phyloP scores from a whole-genome alignment of 2,797 vertebrate species.

The Tokudaia tokunoshimensis region DNA sequence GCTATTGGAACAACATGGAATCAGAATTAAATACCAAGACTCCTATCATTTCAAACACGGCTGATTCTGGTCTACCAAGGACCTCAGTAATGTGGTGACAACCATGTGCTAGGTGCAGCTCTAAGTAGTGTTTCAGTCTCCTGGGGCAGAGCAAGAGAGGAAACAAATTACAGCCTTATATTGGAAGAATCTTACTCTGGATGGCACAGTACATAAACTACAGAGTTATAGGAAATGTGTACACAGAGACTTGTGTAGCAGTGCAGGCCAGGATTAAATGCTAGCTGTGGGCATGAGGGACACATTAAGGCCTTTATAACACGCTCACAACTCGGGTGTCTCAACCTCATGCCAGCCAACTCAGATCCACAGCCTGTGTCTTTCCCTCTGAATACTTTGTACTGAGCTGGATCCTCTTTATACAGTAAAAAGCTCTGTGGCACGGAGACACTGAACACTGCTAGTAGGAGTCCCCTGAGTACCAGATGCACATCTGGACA shows the following conservation, averaged over 20 bases:
- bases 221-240: not conserved
- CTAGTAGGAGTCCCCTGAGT: not conserved
- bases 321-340: not conserved
- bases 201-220: not conserved
- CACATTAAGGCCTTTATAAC: not conserved
- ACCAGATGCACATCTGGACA: not conserved
- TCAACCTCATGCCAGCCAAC: not conserved
- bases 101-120: not conserved
- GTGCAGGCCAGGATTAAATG: not conserved
- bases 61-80: not conserved
- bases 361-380: not conserved
- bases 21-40: not conserved
- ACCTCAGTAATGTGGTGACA: not conserved
- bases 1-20: not conserved
- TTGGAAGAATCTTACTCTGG: not conserved
- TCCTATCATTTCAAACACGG: not conserved
- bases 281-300: not conserved
- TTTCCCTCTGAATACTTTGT: not conserved
- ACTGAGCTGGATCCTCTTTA: not conserved
- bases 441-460: not conserved
- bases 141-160: not conserved
- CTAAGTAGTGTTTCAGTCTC: not conserved
- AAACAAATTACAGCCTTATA: not conserved
- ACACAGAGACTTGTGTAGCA: not conserved
- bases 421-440: not conserved